phyloP scores from a whole-genome alignment of 2,888 invertebrate genomes.

The Erannis defoliaria region DNA sequence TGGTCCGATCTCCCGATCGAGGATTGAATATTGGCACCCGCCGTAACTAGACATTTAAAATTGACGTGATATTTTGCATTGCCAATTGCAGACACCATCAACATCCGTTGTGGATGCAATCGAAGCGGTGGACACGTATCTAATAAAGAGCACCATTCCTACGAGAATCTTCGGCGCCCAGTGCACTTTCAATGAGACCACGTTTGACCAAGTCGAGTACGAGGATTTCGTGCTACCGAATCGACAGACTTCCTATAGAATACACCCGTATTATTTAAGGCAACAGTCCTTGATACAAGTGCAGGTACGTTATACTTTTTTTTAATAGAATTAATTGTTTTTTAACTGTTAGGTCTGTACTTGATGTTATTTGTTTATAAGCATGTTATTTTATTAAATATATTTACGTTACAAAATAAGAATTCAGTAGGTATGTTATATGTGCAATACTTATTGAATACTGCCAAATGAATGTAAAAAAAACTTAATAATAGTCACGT shows the following conservation, averaged over 20 bases:
- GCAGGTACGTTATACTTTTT: conserved; percentile 65
- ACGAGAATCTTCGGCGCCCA: conserved; percentile 72
- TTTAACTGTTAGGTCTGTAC: too few relatives aligned
- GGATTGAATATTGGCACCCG: too few relatives aligned
- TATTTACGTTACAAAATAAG: too few relatives aligned
- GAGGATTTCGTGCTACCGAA: conserved; percentile 88
- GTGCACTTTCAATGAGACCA: conserved; percentile 72
- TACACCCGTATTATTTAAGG: conserved; percentile 79
- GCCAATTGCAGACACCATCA: conserved; percentile 63
- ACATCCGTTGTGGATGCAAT: conserved; percentile 65
- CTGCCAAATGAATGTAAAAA: too few relatives aligned
- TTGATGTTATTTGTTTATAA: too few relatives aligned
- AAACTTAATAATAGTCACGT: too few relatives aligned
- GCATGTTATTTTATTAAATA: too few relatives aligned
- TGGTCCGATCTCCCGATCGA: too few relatives aligned
- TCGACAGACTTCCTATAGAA: conserved; percentile 80
- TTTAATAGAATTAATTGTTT: too few relatives aligned
- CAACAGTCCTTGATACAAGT: conserved; percentile 66
- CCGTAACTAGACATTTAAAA: neutral
- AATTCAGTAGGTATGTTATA: too few relatives aligned
- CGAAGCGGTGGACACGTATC: conserved; percentile 62
- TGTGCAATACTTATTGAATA: too few relatives aligned
- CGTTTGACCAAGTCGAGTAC: conserved; percentile 70
- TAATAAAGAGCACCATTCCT: conserved; percentile 72
- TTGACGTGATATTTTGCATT: neutral